Evolutionary conservation across 1,140 invertebrate genomes (phyloP).

Genomic region (Pachyrhynchus sulphureomaculatus): DNA sequence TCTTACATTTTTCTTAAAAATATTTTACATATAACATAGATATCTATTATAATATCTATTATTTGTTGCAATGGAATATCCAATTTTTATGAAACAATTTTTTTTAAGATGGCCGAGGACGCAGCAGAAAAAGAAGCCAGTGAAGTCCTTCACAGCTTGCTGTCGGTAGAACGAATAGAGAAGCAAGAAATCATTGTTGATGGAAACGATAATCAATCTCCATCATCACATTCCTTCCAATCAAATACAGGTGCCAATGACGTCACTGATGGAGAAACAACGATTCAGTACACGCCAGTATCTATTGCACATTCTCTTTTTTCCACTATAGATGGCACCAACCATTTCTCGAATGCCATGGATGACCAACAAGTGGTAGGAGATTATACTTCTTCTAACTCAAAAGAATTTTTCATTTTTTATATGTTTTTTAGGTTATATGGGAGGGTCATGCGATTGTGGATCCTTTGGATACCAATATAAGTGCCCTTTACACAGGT

Average conservation of each 20-base stretch:
- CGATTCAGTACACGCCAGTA: conserved; percentile 60
- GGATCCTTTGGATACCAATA: conserved; percentile 50
- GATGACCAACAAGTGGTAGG: conserved; percentile 48
- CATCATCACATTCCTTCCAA: conserved; percentile 41
- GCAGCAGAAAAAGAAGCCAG: conserved; percentile 65
- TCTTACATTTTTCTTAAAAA: too few relatives aligned
- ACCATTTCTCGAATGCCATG: conserved; percentile 44
- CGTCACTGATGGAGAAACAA: conserved; percentile 54
- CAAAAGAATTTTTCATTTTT: neutral
- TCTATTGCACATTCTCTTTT: conserved; percentile 50
- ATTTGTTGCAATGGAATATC: too few relatives aligned
- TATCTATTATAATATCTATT: too few relatives aligned
- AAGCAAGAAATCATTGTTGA: conserved; percentile 56
- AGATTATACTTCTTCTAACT: neutral
- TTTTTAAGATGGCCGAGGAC: conserved; percentile 46
- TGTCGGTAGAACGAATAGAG: conserved; percentile 62
- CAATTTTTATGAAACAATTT: too few relatives aligned
- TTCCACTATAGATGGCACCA: conserved; percentile 45
- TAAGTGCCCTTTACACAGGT: conserved; percentile 44
- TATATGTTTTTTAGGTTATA: conserved; percentile 54
- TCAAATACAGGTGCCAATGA: conserved; percentile 50
- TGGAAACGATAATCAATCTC: conserved; percentile 39
- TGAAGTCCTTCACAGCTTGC: conserved; percentile 63
- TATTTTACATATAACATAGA: too few relatives aligned
- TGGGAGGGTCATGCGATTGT: conserved; percentile 64